Percentiles rank a stretch among this genome's conserved stretches.
These are phyloP conservation scores for Meliscaeva auricollis DNA, from an alignment of 2,888 invertebrate species.

Conservation along the genomic window DNA sequence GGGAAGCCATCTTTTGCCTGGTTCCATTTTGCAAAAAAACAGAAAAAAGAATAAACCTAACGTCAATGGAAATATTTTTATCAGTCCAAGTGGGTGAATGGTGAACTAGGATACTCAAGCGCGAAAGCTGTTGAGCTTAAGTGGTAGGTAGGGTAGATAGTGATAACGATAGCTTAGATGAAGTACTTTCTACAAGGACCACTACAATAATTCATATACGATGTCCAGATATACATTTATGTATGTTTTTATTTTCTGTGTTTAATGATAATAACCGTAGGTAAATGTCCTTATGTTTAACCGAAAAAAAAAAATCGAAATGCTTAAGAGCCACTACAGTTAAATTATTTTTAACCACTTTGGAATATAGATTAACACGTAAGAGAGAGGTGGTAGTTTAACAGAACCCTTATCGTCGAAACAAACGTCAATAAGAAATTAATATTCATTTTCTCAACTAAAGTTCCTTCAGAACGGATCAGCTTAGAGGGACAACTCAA, in stretches of 20 bases:
- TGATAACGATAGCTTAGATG: slow-evolving; percentile 30
- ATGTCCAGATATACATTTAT: slow-evolving; percentile 50
- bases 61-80: slow-evolving; percentile 53
- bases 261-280: too few relatives aligned
- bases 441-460: too few relatives aligned
- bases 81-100: not conserved
- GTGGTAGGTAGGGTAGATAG: slow-evolving; percentile 9
- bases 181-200: slow-evolving; percentile 16
- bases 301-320: too few relatives aligned
- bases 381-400: too few relatives aligned
- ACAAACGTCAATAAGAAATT: too few relatives aligned
- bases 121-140: slow-evolving; percentile 53
- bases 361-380: too few relatives aligned
- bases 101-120: slow-evolving; percentile 21
- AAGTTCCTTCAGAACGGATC: too few relatives aligned
- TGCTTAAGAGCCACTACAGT: too few relatives aligned
- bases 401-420: too few relatives aligned
- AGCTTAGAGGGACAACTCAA: too few relatives aligned
- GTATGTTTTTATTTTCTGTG: not conserved
- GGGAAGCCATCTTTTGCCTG: slow-evolving; percentile 49
- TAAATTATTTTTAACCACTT: too few relatives aligned
- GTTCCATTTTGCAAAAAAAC: slow-evolving; percentile 16
- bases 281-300: too few relatives aligned
- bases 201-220: not conserved
- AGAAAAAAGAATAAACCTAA: not conserved